Conservation (phyloP, 2,888 invertebrate genomes). For the Dryomyza anilis region DNA sequence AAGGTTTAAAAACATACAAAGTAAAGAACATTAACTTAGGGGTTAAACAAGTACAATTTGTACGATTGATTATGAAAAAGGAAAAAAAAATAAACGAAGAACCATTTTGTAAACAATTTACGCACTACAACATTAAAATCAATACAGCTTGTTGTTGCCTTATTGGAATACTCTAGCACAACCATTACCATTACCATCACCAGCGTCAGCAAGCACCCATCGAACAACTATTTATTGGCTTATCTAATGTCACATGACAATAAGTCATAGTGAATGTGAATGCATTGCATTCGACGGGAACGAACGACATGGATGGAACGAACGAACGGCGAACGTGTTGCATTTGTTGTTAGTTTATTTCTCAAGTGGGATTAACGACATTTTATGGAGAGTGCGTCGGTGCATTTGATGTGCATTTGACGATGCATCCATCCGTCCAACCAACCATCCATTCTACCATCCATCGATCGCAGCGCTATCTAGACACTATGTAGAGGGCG, state of each 20-base stretch:
- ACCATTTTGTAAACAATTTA: slow-evolving; percentile 12
- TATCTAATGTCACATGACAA: slow-evolving; percentile 14
- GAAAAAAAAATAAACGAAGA: too few relatives aligned
- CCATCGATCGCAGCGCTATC: background rate
- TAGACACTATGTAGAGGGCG: background rate
- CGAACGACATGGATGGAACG: background rate
- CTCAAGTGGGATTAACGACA: slow-evolving; percentile 58
- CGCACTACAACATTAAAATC: background rate
- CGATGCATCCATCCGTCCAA: background rate
- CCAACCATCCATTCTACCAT: background rate
- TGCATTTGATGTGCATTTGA: slow-evolving; percentile 42
- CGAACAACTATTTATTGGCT: slow-evolving; percentile 15
- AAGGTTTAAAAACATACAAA: too few relatives aligned
- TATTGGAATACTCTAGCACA: too few relatives aligned
- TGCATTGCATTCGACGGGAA: background rate
- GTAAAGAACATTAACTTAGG: slow-evolving; percentile 5
- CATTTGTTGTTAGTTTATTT: slow-evolving; percentile 49
- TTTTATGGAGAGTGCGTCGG: slow-evolving; percentile 49
- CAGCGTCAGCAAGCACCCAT: background rate
- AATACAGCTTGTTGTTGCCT: slow-evolving; percentile 1
- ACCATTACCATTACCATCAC: background rate
- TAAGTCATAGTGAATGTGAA: background rate
- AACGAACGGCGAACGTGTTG: background rate
- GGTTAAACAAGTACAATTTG: slow-evolving; percentile 9
- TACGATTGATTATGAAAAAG: background rate